Conservation (phyloP, 2,888 invertebrate species). For the Cabera pusaria region DNA sequence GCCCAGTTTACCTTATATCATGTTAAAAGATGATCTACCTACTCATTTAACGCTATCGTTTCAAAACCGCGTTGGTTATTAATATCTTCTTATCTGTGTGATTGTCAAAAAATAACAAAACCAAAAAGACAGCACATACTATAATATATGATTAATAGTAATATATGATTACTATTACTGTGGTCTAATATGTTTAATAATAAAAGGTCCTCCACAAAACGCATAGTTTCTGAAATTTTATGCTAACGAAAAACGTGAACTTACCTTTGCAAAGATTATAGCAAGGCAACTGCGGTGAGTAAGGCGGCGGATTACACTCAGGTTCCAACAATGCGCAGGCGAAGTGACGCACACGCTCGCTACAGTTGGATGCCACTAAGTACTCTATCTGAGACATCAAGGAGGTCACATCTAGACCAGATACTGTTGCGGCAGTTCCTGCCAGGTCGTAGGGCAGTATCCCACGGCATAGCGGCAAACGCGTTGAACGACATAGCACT, state of each 20-base stretch:
- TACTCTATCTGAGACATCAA: conserved; percentile 83
- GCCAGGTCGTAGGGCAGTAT: conserved; percentile 87
- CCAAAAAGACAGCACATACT: too few relatives aligned
- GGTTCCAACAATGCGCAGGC: conserved; percentile 86
- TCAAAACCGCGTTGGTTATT: too few relatives aligned
- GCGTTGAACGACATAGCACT: conserved; percentile 81
- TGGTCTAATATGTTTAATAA: too few relatives aligned
- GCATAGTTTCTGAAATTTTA: not conserved
- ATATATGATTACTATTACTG: too few relatives aligned
- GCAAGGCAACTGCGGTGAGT: conserved; percentile 84
- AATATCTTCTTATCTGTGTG: too few relatives aligned
- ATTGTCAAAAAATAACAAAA: too few relatives aligned
- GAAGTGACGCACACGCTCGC: conserved; percentile 84
- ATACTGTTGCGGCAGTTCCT: conserved; percentile 68
- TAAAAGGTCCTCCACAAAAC: too few relatives aligned
- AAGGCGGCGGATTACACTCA: conserved; percentile 85
- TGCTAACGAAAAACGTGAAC: not conserved
- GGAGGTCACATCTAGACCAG: conserved; percentile 58
- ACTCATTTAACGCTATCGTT: too few relatives aligned
- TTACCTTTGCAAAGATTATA: conserved; percentile 86
- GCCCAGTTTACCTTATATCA: too few relatives aligned
- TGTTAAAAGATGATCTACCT: too few relatives aligned
- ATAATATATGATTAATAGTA: too few relatives aligned
- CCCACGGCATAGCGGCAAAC: conserved; percentile 82
- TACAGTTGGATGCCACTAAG: conserved; percentile 85